Conservation (phyloP, 2,888 invertebrate species). For the Phytoseiulus persimilis region DNA sequence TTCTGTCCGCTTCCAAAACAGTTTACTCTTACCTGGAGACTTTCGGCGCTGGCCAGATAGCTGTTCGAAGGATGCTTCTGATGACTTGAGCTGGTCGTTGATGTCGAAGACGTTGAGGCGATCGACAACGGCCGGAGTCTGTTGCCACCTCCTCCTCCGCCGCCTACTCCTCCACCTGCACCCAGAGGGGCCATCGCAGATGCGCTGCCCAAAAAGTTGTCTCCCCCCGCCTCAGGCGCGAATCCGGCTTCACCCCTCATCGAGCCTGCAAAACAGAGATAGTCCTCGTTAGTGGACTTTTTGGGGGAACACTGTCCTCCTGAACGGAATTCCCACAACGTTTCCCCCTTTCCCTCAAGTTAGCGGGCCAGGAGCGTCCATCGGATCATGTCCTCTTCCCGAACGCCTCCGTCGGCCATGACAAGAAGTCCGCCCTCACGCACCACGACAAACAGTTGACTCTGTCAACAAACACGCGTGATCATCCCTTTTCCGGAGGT, state of each 20-base stretch:
- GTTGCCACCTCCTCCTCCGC: background rate
- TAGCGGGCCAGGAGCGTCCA: too few relatives aligned
- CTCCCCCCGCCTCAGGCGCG: background rate
- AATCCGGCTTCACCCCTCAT: background rate
- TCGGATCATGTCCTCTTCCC: too few relatives aligned
- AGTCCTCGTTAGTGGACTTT: too few relatives aligned
- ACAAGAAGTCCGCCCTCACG: too few relatives aligned
- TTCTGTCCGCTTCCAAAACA: background rate
- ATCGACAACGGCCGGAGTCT: slow-evolving; percentile 16
- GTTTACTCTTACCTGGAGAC: slow-evolving; percentile 19
- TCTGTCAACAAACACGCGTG: background rate
- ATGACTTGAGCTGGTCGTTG: slow-evolving; percentile 7
- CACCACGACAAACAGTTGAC: background rate
- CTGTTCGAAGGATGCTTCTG: slow-evolving; percentile 10
- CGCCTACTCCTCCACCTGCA: background rate
- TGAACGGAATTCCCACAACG: too few relatives aligned
- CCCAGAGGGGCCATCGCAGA: background rate
- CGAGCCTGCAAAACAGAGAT: background rate
- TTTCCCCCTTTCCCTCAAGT: too few relatives aligned
- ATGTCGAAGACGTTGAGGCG: slow-evolving; percentile 32
- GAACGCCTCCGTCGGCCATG: too few relatives aligned
- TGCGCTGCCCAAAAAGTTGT: background rate
- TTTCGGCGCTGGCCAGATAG: slow-evolving; percentile 32
- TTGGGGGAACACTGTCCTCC: too few relatives aligned
- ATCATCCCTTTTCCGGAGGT: background rate